Base-by-base conservation (phyloP, 2,797 vertebrate genomes). In the Gastrophryne carolinensis region DNA sequence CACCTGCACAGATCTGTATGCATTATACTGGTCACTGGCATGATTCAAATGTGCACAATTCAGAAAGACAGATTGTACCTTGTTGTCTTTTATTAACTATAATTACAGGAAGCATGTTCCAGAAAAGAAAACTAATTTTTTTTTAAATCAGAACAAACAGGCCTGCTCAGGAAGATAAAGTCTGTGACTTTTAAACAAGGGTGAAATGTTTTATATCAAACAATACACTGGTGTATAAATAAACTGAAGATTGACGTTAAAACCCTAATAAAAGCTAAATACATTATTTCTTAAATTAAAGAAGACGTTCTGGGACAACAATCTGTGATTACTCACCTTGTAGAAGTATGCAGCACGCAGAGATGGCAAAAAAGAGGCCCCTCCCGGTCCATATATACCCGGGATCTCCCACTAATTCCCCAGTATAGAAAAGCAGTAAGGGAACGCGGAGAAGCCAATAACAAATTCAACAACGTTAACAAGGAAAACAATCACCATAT, bases 41-140 rank as follows among this genome's bases (percentile, higher is more conserved):
- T 37, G 23, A 26, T 24, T 24, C 8, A 29, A 12, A 15, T 21
- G 6, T 24, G 54, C 56, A 66, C 54, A 32, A 41, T 44, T 61
- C 65, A 65, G 56, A 69, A 49, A 61, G 54, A 68, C 54, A 37
- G 44, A 54, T 61, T 24, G 64, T 76, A 69, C 57, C 41, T 35
- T 44, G 56, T 49, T 61, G 47, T 54, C 0, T 44, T 11, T 52
- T 75, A 69, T 69, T 69, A 69, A 64, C 30, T 54, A 79, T 62
- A 73, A 64, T 79, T 56, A 79, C 29, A 68, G 57, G 77, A 79
- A 73, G 62, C 35, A 27, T 54, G 57, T 68, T 63, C 49, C 57
- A 32, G 49, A 47, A 70, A 74, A 69, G 57, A 64, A 66, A 68
- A 57, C 34, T 32, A 30, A 4, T 9, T 34, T 44, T 77, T 72